Evolutionary conservation across 1,140 invertebrate species (phyloP), one percentile per base, ranked within the genome.

Genomic region (Cyphomyrmex costatus): DNA sequence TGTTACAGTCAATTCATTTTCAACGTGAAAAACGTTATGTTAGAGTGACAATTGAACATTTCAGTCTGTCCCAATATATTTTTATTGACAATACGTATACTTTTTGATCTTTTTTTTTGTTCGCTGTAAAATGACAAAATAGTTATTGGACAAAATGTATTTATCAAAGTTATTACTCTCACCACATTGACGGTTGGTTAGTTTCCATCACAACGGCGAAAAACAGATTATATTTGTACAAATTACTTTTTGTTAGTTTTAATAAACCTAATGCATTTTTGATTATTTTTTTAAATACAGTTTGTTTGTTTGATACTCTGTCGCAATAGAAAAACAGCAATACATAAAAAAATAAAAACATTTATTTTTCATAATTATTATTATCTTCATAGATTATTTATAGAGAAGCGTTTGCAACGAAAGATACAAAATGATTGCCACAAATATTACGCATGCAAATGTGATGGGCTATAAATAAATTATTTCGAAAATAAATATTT

Each of bases 1-100:
- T 51, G 51, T 46, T 82, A 24, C 51, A 58, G 53, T 49, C 68
- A 83, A 49, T 83, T 74, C 21, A 36, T 16, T 6, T n/a, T 46
- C 36, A 60, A 82, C 12, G 14, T 21, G 30, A 53, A 36, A 10
- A 80, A 58, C 49, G 27, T 53, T 51, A 51, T 21, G 19, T 14
- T 60, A 33, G 36, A 42, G 36, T 68, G 30, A 58, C 46, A 83
- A 24, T 46, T 82, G 36, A 73, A 73, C 30, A 49, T 46, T 60
- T 51, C 36, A 24, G 6, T 60, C 46, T 16, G 33, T 30, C 12
- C 14, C 12, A 42, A 73, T 74, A 14, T 53, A 33, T 73, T 60
- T 83, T 21, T 53, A 68, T 80, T 58, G 36, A 71, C 33, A 36
- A 71, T 71, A 46, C 24, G 6, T 36, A 24, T 10, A 74, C 61